Evolutionary conservation across 2,113 vertebrate genomes (phyloP).

Genomic region (Xiphias gladius): DNA sequence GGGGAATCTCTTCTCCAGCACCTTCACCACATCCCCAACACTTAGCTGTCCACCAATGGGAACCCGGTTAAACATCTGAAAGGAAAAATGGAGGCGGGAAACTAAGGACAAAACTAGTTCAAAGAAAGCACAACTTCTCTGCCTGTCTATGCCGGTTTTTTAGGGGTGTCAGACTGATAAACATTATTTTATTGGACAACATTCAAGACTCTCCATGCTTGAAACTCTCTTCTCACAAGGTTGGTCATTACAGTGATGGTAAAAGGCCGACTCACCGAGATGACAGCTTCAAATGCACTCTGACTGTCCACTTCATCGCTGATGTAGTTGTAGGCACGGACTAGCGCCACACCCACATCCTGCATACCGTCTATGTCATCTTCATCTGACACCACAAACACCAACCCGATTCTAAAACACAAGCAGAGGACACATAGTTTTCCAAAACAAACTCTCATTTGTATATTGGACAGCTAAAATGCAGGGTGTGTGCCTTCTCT

Average conservation of each 20-base stretch:
- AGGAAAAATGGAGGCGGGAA: not conserved
- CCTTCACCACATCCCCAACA: conserved; percentile 91
- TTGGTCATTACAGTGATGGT: not conserved
- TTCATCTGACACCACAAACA: conserved; percentile 93
- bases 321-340: conserved; percentile 95
- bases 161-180: not conserved
- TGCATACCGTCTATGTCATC: conserved; percentile 93
- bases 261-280: conserved; percentile 86
- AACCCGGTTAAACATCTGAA: conserved; percentile 92
- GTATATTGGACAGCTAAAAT: conserved; percentile 37
- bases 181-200: not conserved
- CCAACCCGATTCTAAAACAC: conserved; percentile 87
- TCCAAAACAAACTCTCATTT: not conserved
- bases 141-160: not conserved
- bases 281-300: conserved; percentile 92
- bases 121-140: not conserved
- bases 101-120: not conserved
- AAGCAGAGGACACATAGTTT: not conserved
- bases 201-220: not conserved
- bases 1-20: conserved; percentile 93
- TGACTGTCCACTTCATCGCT: conserved; percentile 91
- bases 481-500: conserved; percentile 19
- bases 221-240: not conserved
- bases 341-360: conserved; percentile 93
- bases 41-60: conserved; percentile 88